Base-by-base conservation (phyloP, 2,888 invertebrate species). In the Drosophila incognita region DNA sequence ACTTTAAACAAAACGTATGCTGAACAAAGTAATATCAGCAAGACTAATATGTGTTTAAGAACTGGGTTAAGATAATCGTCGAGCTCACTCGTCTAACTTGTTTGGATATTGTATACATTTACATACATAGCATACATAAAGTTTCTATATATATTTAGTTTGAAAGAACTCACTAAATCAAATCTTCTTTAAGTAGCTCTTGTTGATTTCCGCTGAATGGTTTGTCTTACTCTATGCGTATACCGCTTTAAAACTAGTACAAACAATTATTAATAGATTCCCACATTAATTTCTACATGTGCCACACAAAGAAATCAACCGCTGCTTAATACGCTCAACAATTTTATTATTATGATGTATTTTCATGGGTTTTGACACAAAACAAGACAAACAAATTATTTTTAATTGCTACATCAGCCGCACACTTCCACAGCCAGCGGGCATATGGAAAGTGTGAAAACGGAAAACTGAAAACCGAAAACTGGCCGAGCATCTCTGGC, bases 341-440 rank as follows among this genome's bases (percentile, higher is more conserved):
- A 81, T 63, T 81, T 66, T 76, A 79, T 81, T 83, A 87, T 73
- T 67, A 81, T 76, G 66, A 87, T 89, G 87, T 84, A 77, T 87
- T 84, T 89, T 80, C 76, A 76, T 73, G 69, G 68, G 76, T 89
- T 85, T 79, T 83, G 89, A 89, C 85, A 81, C 61, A 66, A 83
- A 77, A 89, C 87, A 87, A 82, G 86, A 64, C 71, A 87, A 83
- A 85, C 88, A 87, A 89, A 87, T 87, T 87, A 87, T 85, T 88
- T 87, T 87, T 90, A 87, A 90, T 87, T 87, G 88, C 76, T 83
- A 88, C 90, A 89, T 74, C 75, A 75, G 61, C 24, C 72, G 63
- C 71, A 63, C 58, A 63, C 69, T 61, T 69, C 69, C 64, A 54
- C 40, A 42, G 71, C 71, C 69, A 46, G 63, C 57, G 61, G 56